Base-by-base conservation (phyloP, 2,113 vertebrate genomes). In the Choloepus hoffmanni region DNA sequence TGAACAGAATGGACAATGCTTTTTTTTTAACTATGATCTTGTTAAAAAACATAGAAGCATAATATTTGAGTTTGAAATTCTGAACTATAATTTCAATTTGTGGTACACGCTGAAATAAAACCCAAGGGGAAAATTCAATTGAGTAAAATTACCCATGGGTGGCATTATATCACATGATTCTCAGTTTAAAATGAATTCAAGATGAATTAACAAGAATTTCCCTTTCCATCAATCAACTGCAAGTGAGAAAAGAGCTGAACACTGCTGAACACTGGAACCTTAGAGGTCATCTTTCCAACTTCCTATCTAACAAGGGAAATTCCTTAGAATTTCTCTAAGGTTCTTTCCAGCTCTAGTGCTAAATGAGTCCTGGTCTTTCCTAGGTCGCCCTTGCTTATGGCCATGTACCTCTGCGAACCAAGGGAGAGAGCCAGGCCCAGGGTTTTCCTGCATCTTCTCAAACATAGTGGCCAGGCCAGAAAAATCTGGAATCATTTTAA, bases 191-290 rank as follows among this genome's bases (percentile, higher is more conserved):
- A 95, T 24, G 2, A 76, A 78, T 36, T 36, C 90, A 84, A 60
- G 40, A 53, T 63, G 48, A 97, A 89, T 84, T 79, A 85, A 81
- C 8, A 86, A 86, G 40, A 89, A 78, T 94, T 96, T 91, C 62
- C 70, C 91, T 89, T 96, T 90, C 95, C 90, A 74, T 76, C 68
- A 43, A 33, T 58, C 84, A 95, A 79, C 23, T 92, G 45, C 77
- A 87, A 96, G 72, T 60, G 67, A 65, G 48, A 60, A 85, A 84
- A 95, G 50, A 96, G 92, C 36, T 65, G 83, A 91, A 78, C 24
- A 84, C 1, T 62, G 58, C 28, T 88, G 85, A 90, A 76, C 14
- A 68, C 1, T 30, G 36, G 65, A 83, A 33, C 70, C 60, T 81
- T 58, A 84, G 36, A 86, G 48, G 63, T 65, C 43, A 88, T 58